A percentile compares a stretch with the other conserved stretches of the same genome.
phyloP scores from a whole-genome alignment of 2,797 vertebrate genomes.

The Lepidocolaptes lacrymiger region DNA sequence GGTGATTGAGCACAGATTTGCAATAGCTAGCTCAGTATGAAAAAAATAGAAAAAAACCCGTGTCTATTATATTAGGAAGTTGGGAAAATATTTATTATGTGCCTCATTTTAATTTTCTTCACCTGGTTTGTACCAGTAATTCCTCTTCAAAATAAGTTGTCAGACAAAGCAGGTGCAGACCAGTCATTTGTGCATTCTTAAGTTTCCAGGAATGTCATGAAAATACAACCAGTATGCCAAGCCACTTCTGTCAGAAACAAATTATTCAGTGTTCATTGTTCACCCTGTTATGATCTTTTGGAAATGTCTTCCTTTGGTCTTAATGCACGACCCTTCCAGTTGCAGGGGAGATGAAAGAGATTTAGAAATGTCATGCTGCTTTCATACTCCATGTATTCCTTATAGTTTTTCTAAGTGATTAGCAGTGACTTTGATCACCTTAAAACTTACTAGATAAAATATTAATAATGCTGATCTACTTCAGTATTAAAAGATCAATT shows the following conservation, averaged over 20 bases:
- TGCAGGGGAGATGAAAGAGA: neutral
- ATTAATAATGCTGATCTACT: neutral
- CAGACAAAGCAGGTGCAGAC: neutral
- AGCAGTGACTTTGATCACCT: neutral
- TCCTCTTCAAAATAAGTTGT: neutral
- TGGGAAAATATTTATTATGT: neutral
- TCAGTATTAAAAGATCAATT: neutral
- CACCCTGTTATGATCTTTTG: neutral
- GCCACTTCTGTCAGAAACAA: neutral
- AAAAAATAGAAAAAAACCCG: neutral
- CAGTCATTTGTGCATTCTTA: neutral
- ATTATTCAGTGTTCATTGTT: neutral
- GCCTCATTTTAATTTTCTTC: neutral
- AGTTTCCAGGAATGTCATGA: neutral
- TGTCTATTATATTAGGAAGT: neutral
- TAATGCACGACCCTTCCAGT: neutral
- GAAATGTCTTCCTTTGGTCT: neutral
- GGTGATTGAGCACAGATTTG: neutral
- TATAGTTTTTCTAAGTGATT: neutral
- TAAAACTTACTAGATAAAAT: neutral
- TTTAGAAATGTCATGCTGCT: neutral
- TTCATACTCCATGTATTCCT: neutral
- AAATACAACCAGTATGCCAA: neutral
- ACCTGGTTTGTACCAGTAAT: neutral
- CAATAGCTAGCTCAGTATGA: fast-evolving